Conservation (phyloP, 2,113 vertebrate species). For the Sterna hirundo region DNA sequence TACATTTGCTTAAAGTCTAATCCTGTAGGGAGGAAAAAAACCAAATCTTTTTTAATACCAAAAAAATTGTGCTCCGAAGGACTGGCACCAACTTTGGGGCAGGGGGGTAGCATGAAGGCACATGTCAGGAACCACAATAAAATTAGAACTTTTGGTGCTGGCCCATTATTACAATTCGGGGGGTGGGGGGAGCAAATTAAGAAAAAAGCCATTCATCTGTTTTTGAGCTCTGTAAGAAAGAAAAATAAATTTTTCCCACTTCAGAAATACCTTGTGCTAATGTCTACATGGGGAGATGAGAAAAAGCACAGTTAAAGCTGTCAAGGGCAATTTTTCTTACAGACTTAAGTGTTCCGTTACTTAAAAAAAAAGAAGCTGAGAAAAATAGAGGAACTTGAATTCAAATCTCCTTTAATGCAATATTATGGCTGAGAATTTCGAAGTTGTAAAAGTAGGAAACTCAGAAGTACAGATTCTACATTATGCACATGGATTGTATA, state of each 20-base stretch:
- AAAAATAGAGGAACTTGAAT: constrained; percentile 40
- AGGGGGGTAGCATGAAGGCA: neutral
- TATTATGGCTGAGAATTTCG: constrained; percentile 35
- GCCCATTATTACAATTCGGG: neutral
- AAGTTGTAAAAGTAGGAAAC: neutral
- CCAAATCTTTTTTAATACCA: neutral
- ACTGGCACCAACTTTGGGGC: neutral
- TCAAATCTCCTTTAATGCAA: constrained; percentile 34
- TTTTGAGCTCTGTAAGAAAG: constrained; percentile 1
- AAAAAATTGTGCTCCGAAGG: neutral
- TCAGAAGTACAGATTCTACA: neutral
- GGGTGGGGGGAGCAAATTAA: neutral
- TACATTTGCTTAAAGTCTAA: neutral
- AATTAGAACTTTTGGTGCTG: neutral
- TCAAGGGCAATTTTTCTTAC: constrained; percentile 61
- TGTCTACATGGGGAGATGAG: neutral
- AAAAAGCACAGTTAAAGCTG: constrained; percentile 40
- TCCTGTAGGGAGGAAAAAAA: neutral
- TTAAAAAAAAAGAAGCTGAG: neutral
- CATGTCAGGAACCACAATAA: neutral
- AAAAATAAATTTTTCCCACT: neutral
- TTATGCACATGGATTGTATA: neutral
- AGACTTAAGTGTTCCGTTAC: constrained; percentile 37
- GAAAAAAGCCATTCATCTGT: neutral
- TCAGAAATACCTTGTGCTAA: constrained; percentile 27